Base-by-base conservation (phyloP, 37 sponge, comb jelly and placozoan species). In the Haliclona indistincta region DNA sequence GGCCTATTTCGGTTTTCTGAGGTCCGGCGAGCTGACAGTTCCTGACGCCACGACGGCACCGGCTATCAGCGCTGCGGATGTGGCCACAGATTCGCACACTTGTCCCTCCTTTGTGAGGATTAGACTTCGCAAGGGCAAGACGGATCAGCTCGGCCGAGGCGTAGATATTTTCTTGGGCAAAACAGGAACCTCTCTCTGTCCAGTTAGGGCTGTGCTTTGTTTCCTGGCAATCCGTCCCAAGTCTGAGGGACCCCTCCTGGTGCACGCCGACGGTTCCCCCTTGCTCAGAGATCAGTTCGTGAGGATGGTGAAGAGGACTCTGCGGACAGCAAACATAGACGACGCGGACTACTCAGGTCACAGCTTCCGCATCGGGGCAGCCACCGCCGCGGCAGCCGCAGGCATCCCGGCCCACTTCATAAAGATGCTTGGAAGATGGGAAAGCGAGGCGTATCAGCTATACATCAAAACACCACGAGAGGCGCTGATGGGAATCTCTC, bases 361-460 rank as follows among this genome's bases (percentile, higher is more conserved):
- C 38, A 76, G 77, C 30, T 66, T 78, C 43, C 39, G 78, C 15
- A 65, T 78, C 54, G 77, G 77, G 52, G 77, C 77, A 28, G 77
- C 77, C 1, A 64, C 77, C 34, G 45, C 65, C 25, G 66, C 77
- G 30, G 77, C 77, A 29, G 52, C 35, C 51, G 15, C 5, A 11
- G 77, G 77, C 13, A 32, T 76, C 43, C 49, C 49, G 36, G 77
- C 44, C 38, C 64, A 47, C 36, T 7, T 43, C 15, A 76, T 76
- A 8, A 30, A 76, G 37, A 63, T 38, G 17, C n/a, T 76, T 13
- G 77, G 77, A 29, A 30, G 77, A 15, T 76, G 77, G 77, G 36
- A 64, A 42, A 76, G 77, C 51, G n/a, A 45, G 10, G 66, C 77
- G 26, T 76, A 76, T 38, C 66, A 39, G 1, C 32, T 11, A 23